These are phyloP conservation scores for Brachirus orientalis DNA, from an alignment of 2,113 vertebrate species.

Conservation along the genomic window DNA sequence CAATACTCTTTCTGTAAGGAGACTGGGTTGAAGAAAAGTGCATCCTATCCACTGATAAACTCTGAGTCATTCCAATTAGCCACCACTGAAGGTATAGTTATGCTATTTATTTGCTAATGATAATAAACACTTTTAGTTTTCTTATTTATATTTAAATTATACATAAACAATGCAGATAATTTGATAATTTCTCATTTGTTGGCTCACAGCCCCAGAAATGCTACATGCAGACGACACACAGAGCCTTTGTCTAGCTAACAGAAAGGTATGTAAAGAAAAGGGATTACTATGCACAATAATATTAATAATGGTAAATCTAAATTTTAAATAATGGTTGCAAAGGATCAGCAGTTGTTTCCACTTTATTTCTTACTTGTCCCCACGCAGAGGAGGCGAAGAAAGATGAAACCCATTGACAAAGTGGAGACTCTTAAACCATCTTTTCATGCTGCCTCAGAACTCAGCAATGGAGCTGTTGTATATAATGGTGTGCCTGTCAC, in stretches of 20 bases:
- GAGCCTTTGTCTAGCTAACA: conserved; percentile 87
- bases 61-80: conserved; percentile 89
- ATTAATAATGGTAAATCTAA: not conserved
- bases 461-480: conserved; percentile 85
- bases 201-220: conserved; percentile 83
- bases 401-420: conserved; percentile 85
- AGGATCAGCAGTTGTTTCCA: not conserved
- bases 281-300: not conserved
- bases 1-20: conserved; percentile 89
- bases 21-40: conserved; percentile 90
- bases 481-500: conserved; percentile 82
- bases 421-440: conserved; percentile 86
- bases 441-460: conserved; percentile 67
- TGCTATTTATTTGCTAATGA: not conserved
- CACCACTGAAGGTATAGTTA: conserved; percentile 84
- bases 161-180: not conserved
- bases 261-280: conserved; percentile 84
- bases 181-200: not conserved
- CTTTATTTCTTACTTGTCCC: not conserved
- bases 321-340: not conserved
- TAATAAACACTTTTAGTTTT: not conserved
- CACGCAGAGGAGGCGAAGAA: conserved; percentile 88
- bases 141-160: no score
- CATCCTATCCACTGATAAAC: conserved; percentile 91
- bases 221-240: conserved; percentile 87